A percentile compares a stretch with the other conserved stretches of the same genome.
Evolutionary conservation across 2,797 vertebrate species (phyloP).

Genomic region (Bradypodion pumilum): DNA sequence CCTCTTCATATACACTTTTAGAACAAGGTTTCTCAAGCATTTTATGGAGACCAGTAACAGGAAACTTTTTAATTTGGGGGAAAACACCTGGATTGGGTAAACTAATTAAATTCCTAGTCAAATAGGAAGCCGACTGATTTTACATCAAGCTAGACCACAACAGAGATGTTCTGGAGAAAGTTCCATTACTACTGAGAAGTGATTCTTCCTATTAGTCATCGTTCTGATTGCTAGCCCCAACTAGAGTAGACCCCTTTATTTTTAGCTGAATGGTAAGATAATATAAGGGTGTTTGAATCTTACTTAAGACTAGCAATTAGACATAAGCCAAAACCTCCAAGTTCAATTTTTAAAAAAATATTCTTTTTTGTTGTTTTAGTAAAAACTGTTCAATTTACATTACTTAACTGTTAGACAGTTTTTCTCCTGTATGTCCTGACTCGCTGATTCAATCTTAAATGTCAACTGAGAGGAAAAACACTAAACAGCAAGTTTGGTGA

Average conservation of each 20-base stretch:
- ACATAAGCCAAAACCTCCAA: neutral
- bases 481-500: conserved; percentile 45
- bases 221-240: neutral
- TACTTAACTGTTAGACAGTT: neutral
- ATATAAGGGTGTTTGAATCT: too few relatives aligned
- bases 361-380: neutral
- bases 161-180: neutral
- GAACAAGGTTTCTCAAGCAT: neutral
- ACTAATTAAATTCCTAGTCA: neutral
- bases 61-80: neutral
- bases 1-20: neutral
- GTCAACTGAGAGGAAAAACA: neutral
- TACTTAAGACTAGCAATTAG: too few relatives aligned
- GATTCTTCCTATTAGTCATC: neutral
- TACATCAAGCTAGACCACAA: too few relatives aligned
- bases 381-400: neutral
- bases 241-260: neutral
- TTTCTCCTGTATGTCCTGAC: neutral
- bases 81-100: neutral
- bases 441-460: neutral
- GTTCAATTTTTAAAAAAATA: neutral
- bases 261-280: too few relatives aligned
- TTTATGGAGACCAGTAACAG: too few relatives aligned
- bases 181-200: neutral
- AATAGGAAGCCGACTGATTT: neutral